A percentile compares a stretch with the other conserved stretches of the same genome.
phyloP scores from a whole-genome alignment of 2,888 invertebrate species.

The Andricus quercusramuli region DNA sequence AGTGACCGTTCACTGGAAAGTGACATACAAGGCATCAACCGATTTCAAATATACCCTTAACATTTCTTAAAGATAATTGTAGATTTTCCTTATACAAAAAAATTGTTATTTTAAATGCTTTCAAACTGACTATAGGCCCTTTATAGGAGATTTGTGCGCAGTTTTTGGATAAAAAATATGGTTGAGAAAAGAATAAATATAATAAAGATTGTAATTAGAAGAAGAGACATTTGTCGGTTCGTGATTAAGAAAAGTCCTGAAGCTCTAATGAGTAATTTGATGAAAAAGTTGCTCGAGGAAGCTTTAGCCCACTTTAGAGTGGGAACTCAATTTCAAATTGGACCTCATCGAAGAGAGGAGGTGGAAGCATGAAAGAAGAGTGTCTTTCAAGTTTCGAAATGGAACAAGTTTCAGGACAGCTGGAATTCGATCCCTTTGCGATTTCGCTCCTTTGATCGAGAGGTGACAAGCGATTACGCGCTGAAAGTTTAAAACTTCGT shows the following conservation, averaged over 20 bases:
- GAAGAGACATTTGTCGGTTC: not conserved
- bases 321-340: slow-evolving; percentile 27
- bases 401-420: slow-evolving; percentile 63
- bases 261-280: not conserved
- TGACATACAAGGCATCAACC: too few relatives aligned
- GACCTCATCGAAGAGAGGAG: not conserved
- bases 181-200: not conserved
- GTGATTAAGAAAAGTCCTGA: not conserved
- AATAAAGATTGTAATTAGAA: not conserved
- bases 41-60: too few relatives aligned
- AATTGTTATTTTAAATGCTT: too few relatives aligned
- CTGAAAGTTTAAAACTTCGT: slow-evolving; percentile 71
- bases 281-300: not conserved
- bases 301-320: slow-evolving; percentile 4
- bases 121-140: too few relatives aligned
- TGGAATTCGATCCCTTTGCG: slow-evolving; percentile 64
- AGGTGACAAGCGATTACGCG: slow-evolving; percentile 73
- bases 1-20: too few relatives aligned
- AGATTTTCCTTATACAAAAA: too few relatives aligned
- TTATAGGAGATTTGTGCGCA: not conserved
- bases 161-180: not conserved
- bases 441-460: slow-evolving; percentile 66
- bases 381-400: slow-evolving; percentile 60
- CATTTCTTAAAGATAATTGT: too few relatives aligned
- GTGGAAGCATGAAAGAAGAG: slow-evolving; percentile 10